Evolutionary conservation across 2,888 invertebrate genomes (phyloP).

Genomic region (Sialis fuliginosa): DNA sequence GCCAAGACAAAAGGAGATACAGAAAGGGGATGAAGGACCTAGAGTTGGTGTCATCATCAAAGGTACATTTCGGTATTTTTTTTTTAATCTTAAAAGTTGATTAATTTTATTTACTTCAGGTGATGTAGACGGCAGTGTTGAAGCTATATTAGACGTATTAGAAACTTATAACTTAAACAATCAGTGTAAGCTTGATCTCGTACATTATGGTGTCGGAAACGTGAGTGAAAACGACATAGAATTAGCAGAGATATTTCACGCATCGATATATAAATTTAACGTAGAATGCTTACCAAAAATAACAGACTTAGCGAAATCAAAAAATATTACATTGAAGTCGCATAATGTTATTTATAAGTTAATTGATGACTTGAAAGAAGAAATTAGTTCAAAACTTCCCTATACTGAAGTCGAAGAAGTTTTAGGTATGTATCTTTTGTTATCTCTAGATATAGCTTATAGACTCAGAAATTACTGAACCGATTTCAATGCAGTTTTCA

Average conservation of each 20-base stretch:
- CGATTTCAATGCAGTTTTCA: too few species aligned
- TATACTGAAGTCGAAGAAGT: constrained; percentile 53
- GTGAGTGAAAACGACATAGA: constrained; percentile 72
- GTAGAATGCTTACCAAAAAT: constrained; percentile 36
- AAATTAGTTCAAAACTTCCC: constrained; percentile 58
- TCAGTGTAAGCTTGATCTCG: constrained; percentile 59
- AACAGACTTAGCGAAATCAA: constrained; percentile 30
- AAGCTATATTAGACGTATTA: constrained; percentile 82
- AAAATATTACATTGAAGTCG: constrained; percentile 39
- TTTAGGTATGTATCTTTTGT: constrained; percentile 36
- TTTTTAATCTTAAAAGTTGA: constrained; percentile 6
- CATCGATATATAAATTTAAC: constrained; percentile 80
- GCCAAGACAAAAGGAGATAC: constrained; percentile 37
- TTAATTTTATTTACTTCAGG: constrained; percentile 27
- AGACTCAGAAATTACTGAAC: too few species aligned
- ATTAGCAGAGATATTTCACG: constrained; percentile 56
- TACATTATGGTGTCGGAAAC: constrained; percentile 82
- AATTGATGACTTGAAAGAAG: constrained; percentile 71
- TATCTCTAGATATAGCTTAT: neutral
- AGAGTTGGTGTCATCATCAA: constrained; percentile 44
- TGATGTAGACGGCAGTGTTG: constrained; percentile 92
- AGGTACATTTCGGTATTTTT: constrained; percentile 30
- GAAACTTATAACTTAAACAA: constrained; percentile 65
- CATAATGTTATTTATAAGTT: constrained; percentile 88
- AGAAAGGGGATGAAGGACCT: constrained; percentile 28